Conservation (phyloP, 2,797 vertebrate species). For the Epinephelus coioides region DNA sequence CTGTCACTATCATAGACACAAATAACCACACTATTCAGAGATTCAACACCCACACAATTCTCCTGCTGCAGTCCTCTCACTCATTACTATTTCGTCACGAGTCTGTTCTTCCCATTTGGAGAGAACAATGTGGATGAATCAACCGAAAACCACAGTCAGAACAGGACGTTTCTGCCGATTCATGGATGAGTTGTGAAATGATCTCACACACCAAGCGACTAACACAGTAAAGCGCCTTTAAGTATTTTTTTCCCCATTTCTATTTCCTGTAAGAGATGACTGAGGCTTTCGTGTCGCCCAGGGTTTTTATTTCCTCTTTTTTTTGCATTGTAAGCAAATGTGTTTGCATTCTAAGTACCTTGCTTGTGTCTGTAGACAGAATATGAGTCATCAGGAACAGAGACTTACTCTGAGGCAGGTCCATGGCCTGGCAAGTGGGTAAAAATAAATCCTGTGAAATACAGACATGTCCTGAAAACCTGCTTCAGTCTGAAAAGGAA, state of each 20-base stretch:
- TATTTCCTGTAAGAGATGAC: constrained; percentile 1
- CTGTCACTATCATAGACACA: background rate
- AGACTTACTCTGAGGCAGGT: background rate
- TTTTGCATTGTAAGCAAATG: background rate
- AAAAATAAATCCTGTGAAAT: background rate
- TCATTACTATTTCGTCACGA: background rate
- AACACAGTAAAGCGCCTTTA: rapidly evolving
- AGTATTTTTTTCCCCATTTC: background rate
- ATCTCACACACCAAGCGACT: constrained; percentile 6
- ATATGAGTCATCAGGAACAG: background rate
- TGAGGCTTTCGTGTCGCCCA: background rate
- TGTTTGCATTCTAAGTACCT: background rate
- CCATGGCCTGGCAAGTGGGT: background rate
- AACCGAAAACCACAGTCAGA: constrained; percentile 24
- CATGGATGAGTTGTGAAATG: background rate
- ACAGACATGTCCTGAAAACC: background rate
- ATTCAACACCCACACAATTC: background rate
- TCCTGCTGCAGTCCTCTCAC: background rate
- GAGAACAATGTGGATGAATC: constrained; percentile 11
- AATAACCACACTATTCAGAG: background rate
- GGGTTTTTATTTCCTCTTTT: background rate
- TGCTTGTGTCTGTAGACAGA: background rate
- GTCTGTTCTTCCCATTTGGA: background rate
- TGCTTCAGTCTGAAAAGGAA: background rate
- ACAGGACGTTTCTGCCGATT: constrained; percentile 20